phyloP scores from a whole-genome alignment of 1,140 invertebrate genomes.

The Heterodera carotae region DNA sequence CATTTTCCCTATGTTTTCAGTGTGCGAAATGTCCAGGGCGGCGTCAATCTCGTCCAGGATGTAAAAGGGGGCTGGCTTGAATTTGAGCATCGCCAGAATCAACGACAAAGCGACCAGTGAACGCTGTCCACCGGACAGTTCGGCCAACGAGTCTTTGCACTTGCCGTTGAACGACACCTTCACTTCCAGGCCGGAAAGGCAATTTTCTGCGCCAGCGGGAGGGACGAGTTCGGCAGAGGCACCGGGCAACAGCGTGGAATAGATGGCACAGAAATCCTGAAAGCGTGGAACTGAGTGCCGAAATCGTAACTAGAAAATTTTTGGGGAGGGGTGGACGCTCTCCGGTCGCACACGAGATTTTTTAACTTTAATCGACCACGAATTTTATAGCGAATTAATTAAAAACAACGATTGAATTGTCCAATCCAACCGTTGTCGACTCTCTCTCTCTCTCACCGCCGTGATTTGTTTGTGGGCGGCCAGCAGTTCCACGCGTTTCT shows the following conservation, averaged over 20 bases:
- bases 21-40: constrained; percentile 94
- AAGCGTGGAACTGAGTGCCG: constrained; percentile 25
- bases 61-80: constrained; percentile 96
- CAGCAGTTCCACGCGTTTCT: constrained; percentile 51
- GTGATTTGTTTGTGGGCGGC: constrained; percentile 47
- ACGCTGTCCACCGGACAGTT: constrained; percentile 82
- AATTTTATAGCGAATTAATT: background rate
- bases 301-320: too few species aligned
- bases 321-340: too few species aligned
- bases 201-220: constrained; percentile 70
- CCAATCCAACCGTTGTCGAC: too few species aligned
- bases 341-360: too few species aligned
- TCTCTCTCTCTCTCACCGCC: too few species aligned
- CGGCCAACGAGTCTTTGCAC: constrained; percentile 93
- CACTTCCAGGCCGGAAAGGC: constrained; percentile 39
- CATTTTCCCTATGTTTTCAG: constrained; percentile 97
- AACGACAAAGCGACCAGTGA: constrained; percentile 94
- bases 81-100: constrained; percentile 91
- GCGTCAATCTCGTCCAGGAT: constrained; percentile 99
- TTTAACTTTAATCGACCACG: too few species aligned
- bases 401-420: too few species aligned
- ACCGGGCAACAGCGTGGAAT: constrained; percentile 84
- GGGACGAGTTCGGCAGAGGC: constrained; percentile 82
- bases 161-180: constrained; percentile 81
- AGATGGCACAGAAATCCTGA: constrained; percentile 93